Evolutionary conservation across 2,113 vertebrate genomes (phyloP), one percentile per base, ranked within the genome.

Genomic region (Columba livia): DNA sequence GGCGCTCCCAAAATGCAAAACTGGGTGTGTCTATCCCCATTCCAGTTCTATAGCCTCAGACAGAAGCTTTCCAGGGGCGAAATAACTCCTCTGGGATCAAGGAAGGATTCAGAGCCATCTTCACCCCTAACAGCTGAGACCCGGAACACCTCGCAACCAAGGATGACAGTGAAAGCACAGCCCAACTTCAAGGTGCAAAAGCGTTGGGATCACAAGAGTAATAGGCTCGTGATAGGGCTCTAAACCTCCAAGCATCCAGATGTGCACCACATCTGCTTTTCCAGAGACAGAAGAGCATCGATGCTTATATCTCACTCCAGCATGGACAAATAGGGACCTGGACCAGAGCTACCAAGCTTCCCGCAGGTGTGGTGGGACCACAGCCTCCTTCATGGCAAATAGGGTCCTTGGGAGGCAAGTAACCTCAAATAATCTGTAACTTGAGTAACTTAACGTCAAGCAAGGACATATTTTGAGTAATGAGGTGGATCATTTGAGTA

Each of bases 61-160:
- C 18, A 47, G 29, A 25, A 62, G 61, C 38, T 79, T 79, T 64
- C 66, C 77, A 69, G 42, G 51, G 54, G 17, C 0, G 4, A 56
- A 71, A 44, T 7, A 60, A 64, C 2, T 81, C 90, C 62, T 50
- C 5, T 29, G 10, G 69, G 29, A 91, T 12, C 29, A 44, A 73
- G 28, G 54, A 79, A 66, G 28, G 57, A 79, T 54, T 60, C 73
- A 67, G 32, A 79, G 38, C 13, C 72, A 80, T 21, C 48, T 42
- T 54, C 53, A 61, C 4, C 53, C 42, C 44, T 12, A 88, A 57
- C 7, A 57, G 10, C 25, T 15, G 25, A 78, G 65, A 81, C 11
- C 29, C 4, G 0, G 26, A 10, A 40, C 32, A 12, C 23, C 6
- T 58, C 51, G 32, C 12, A 4, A 0, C 32, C 17, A 15, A 54